These are phyloP conservation scores for Eristalinus aeneus DNA, from an alignment of 2,888 invertebrate genomes.

Conservation along the genomic window DNA sequence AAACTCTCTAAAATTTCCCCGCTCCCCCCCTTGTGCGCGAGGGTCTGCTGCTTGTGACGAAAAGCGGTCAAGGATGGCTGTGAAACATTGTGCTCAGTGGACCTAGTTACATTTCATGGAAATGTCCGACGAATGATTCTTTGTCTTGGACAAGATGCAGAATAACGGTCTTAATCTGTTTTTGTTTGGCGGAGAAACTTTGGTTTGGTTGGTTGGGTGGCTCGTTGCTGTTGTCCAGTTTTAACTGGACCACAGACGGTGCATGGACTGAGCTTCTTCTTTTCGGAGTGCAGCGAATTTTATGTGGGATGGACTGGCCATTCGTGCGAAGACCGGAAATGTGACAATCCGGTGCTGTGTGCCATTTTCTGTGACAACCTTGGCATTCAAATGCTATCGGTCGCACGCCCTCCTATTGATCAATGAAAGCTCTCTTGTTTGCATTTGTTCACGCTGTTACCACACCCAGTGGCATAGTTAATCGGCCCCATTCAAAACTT, in stretches of 20 bases:
- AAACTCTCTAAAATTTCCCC: not conserved
- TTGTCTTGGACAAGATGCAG: slow-evolving; percentile 30
- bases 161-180: slow-evolving; percentile 37
- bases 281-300: not conserved
- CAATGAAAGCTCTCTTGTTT: not conserved
- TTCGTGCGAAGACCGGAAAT: no score
- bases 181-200: slow-evolving; percentile 1
- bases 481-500: not conserved
- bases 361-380: not conserved
- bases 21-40: not conserved
- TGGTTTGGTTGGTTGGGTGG: not conserved
- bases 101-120: slow-evolving; percentile 37
- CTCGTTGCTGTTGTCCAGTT: not conserved
- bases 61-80: slow-evolving; percentile 69
- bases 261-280: not conserved
- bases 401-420: not conserved
- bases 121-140: slow-evolving; percentile 19
- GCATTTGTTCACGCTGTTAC: not conserved
- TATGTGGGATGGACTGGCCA: no score
- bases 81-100: slow-evolving; percentile 43
- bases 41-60: slow-evolving; percentile 52
- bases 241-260: not conserved
- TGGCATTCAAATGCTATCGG: not conserved
- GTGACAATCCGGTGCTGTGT: no score
- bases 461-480: not conserved